Evolutionary conservation across 2,888 invertebrate genomes (phyloP).

Genomic region (Lasioglossum zephyrum): DNA sequence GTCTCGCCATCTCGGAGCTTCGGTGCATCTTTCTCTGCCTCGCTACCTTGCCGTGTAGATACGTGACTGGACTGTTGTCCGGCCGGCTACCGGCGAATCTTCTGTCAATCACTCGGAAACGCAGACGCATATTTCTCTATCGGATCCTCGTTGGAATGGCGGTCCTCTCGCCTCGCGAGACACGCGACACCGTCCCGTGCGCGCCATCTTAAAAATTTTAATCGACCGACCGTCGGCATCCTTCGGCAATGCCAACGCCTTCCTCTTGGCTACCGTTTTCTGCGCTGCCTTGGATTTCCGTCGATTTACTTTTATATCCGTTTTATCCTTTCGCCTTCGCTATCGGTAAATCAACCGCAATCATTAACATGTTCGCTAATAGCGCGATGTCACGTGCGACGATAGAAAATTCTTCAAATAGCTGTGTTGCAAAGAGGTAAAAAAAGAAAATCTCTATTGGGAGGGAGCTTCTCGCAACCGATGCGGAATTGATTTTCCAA

Average conservation of each 20-base stretch:
- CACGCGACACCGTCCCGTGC: conserved; percentile 10
- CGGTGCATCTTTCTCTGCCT: conserved; percentile 35
- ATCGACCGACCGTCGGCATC: conserved; percentile 8
- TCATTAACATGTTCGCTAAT: too few species aligned
- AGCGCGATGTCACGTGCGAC: too few species aligned
- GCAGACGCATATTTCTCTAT: conserved; percentile 32
- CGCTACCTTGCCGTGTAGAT: conserved; percentile 48
- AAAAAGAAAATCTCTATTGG: too few species aligned
- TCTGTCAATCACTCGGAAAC: conserved; percentile 45
- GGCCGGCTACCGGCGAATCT: conserved; percentile 35
- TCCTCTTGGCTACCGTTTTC: background rate
- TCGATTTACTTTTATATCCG: background rate
- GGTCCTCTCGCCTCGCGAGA: background rate
- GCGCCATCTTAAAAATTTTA: conserved; percentile 33
- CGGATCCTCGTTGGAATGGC: conserved; percentile 5
- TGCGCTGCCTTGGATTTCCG: background rate
- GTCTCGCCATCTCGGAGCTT: conserved; percentile 28
- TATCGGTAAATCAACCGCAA: too few species aligned
- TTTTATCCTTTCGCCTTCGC: too few species aligned
- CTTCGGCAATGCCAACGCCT: conserved; percentile 12
- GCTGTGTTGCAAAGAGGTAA: too few species aligned
- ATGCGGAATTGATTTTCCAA: background rate
- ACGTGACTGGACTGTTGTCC: conserved; percentile 50
- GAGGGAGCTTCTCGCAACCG: too few species aligned
- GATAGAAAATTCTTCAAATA: too few species aligned